phyloP scores from a whole-genome alignment of 2,888 invertebrate genomes.

The Pyralis farinalis region DNA sequence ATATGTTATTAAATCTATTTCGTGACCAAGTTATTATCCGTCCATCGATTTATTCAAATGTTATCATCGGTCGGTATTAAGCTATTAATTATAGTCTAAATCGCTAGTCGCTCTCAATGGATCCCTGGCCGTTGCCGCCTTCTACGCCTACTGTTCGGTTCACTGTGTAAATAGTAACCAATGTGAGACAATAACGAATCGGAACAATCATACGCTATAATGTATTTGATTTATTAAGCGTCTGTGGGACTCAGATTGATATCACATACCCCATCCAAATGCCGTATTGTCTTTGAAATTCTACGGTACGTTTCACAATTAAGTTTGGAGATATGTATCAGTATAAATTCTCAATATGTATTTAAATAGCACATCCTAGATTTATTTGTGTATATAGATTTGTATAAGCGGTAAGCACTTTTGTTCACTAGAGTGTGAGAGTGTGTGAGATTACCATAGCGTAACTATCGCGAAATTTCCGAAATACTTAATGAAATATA shows the following conservation, averaged over 20 bases:
- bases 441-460: no score
- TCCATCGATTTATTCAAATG: no score
- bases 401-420: no score
- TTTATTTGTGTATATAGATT: no score
- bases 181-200: constrained; percentile 70
- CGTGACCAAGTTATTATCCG: no score
- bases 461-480: no score
- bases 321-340: not conserved
- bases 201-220: constrained; percentile 62
- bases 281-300: constrained; percentile 5
- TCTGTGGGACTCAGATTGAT: constrained; percentile 37
- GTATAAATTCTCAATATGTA: no score
- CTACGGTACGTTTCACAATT: constrained; percentile 7
- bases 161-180: constrained; percentile 64
- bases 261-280: constrained; percentile 19
- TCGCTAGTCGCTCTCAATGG: constrained; percentile 1
- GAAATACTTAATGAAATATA: no score
- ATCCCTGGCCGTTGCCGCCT: constrained; percentile 17
- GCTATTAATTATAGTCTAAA: not conserved
- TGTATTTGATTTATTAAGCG: constrained; percentile 73
- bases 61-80: no score
- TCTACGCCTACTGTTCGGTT: constrained; percentile 46
- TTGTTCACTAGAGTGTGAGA: no score
- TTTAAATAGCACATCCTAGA: no score
- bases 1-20: no score